A percentile compares a stretch with the other conserved stretches of the same genome.
phyloP scores from a whole-genome alignment of 1,140 invertebrate species.

The Drosophila bocki region DNA sequence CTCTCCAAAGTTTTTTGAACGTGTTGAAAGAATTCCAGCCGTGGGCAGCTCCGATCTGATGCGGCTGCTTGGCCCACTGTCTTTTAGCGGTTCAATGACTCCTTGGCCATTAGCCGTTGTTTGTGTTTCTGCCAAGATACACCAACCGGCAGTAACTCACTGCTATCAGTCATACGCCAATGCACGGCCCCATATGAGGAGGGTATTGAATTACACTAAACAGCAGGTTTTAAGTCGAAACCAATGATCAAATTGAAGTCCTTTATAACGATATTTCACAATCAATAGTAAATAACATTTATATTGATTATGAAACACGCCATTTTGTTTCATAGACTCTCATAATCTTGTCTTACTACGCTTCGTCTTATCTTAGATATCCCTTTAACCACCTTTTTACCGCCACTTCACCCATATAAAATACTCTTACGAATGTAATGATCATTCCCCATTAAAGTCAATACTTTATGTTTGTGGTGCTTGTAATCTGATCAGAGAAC shows the following conservation, averaged over 20 bases:
- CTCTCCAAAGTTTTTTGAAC: neutral
- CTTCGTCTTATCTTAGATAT: conserved; percentile 15
- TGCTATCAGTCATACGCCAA: conserved; percentile 82
- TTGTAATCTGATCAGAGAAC: conserved; percentile 33
- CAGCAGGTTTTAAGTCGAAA: conserved; percentile 27
- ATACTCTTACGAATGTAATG: neutral
- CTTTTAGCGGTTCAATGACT: conserved; percentile 72
- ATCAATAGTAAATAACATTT: too few relatives aligned
- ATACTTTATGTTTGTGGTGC: conserved; percentile 25
- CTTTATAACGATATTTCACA: neutral
- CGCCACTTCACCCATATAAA: conserved; percentile 19
- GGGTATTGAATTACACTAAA: conserved; percentile 72
- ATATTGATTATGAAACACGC: neutral
- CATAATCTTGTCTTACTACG: neutral
- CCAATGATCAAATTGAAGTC: neutral
- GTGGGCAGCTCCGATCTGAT: conserved; percentile 24
- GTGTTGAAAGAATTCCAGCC: conserved; percentile 29
- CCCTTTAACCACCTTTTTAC: conserved; percentile 14
- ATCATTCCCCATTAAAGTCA: conserved; percentile 7
- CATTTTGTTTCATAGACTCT: neutral
- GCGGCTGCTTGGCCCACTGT: conserved; percentile 35
- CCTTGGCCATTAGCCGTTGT: conserved; percentile 56
- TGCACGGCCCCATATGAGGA: conserved; percentile 47
- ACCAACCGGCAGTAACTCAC: conserved; percentile 54
- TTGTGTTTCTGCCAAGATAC: conserved; percentile 51